Conservation (phyloP, 2,797 vertebrate species). For the Rhinogobio ventralis region DNA sequence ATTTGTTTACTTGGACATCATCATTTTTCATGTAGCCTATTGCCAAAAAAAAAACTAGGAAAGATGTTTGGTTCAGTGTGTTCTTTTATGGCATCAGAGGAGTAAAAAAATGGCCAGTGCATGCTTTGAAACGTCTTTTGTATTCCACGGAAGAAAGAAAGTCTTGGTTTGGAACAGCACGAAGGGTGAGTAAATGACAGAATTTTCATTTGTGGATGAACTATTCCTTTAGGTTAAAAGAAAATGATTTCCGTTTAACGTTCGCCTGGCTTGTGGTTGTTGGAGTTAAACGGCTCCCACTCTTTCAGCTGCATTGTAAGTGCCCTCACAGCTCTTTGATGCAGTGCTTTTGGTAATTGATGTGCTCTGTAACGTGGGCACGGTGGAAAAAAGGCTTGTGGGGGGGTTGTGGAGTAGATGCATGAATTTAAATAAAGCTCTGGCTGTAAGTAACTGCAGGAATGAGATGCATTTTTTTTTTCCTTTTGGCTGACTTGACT, state of each 20-base stretch:
- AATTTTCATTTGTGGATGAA: conserved; percentile 30
- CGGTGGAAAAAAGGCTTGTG: conserved; percentile 52
- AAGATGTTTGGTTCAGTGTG: neutral
- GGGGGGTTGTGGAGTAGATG: conserved; percentile 53
- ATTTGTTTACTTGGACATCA: neutral
- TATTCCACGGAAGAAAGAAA: neutral
- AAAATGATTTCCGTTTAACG: conserved; percentile 47
- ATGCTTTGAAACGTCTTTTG: conserved; percentile 10
- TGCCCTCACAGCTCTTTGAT: conserved; percentile 68
- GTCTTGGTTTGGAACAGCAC: neutral
- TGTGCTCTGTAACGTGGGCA: conserved; percentile 73
- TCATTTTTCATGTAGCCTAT: neutral
- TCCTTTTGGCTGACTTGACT: conserved; percentile 69
- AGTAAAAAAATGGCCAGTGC: neutral
- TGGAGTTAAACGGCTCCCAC: conserved; percentile 43
- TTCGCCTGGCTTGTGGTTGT: conserved; percentile 36
- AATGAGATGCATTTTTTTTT: conserved; percentile 69
- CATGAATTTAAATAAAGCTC: conserved; percentile 80
- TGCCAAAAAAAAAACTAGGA: neutral
- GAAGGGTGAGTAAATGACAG: conserved; percentile 21
- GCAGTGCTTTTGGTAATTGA: conserved; percentile 77
- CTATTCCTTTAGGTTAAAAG: conserved; percentile 45
- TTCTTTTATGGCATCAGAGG: neutral
- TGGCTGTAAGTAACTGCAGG: conserved; percentile 74
- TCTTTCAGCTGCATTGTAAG: conserved; percentile 71